Evolutionary conservation across 2,113 vertebrate species (phyloP).

Genomic region (Hydropotes inermis): DNA sequence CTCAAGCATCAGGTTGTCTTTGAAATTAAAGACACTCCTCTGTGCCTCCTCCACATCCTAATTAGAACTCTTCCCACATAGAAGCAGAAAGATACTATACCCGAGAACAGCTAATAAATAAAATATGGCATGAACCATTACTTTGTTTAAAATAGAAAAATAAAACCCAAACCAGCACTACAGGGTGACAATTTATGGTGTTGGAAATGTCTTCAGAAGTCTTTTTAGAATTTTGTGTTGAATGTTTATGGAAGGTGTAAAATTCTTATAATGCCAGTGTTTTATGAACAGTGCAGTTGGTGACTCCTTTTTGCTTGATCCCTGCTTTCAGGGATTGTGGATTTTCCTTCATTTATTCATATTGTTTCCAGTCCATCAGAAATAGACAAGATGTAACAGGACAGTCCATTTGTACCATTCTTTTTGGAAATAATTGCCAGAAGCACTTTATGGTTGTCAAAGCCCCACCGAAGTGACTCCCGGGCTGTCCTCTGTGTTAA

Average conservation of each 20-base stretch:
- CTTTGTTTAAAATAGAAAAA: slow-evolving; percentile 75
- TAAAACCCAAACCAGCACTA: slow-evolving; percentile 45
- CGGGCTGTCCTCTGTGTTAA: neutral
- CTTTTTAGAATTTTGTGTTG: slow-evolving; percentile 55
- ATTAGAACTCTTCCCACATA: slow-evolving; percentile 34
- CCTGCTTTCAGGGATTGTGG: slow-evolving; percentile 50
- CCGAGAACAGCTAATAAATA: slow-evolving; percentile 48
- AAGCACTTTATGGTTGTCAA: slow-evolving; percentile 51
- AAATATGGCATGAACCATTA: slow-evolving; percentile 45
- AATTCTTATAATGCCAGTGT: slow-evolving; percentile 47
- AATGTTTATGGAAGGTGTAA: slow-evolving; percentile 69
- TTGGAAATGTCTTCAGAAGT: slow-evolving; percentile 64
- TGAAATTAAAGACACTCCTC: neutral
- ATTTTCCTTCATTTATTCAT: slow-evolving; percentile 67
- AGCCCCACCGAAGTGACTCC: neutral
- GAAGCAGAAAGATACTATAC: neutral
- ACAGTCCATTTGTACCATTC: slow-evolving; percentile 45
- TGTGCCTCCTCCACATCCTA: neutral
- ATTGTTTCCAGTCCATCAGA: slow-evolving; percentile 73
- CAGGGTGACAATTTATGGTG: slow-evolving; percentile 42
- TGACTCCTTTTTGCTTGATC: slow-evolving; percentile 39
- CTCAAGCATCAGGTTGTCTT: neutral
- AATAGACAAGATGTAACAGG: slow-evolving; percentile 66
- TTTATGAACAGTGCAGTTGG: slow-evolving; percentile 67
- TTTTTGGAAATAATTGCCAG: slow-evolving; percentile 46